Percentiles rank a stretch among this genome's conserved stretches.
These are phyloP conservation scores for Rostratula benghalensis DNA, from an alignment of 2,113 vertebrate genomes.

Conservation along the genomic window DNA sequence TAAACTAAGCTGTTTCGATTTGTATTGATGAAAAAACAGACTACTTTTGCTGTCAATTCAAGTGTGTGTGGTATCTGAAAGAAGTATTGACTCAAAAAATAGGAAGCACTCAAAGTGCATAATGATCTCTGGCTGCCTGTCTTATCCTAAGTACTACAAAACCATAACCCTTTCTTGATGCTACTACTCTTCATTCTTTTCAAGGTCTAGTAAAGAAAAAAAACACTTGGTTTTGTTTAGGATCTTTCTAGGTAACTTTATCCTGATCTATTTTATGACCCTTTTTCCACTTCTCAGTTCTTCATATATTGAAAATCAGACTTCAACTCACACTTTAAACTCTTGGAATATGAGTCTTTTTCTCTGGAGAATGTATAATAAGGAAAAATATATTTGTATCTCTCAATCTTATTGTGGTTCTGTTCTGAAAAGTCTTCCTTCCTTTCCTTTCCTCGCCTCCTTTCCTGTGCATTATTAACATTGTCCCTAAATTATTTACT, in stretches of 20 bases:
- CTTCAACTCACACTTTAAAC: background rate
- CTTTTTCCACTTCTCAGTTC: background rate
- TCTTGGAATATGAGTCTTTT: background rate
- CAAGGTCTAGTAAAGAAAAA: background rate
- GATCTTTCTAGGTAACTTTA: background rate
- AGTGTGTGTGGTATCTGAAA: background rate
- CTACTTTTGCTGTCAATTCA: background rate
- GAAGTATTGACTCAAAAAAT: background rate
- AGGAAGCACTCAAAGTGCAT: background rate
- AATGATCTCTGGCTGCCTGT: background rate
- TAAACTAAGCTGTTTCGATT: background rate
- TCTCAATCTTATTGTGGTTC: background rate
- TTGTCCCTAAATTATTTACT: conserved; percentile 55
- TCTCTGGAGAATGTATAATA: background rate
- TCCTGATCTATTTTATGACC: background rate
- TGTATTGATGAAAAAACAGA: background rate
- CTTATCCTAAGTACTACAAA: background rate
- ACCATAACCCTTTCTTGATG: background rate
- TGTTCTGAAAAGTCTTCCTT: conserved; percentile 47
- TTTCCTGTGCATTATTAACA: conserved; percentile 46
- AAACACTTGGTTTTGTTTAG: background rate
- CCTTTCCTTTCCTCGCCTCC: conserved; percentile 15
- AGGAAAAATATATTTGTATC: background rate
- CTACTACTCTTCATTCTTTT: background rate
- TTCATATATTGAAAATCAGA: background rate